These are phyloP conservation scores for Drosophila paranaensis DNA, from an alignment of 2,888 invertebrate genomes.

Conservation along the genomic window DNA sequence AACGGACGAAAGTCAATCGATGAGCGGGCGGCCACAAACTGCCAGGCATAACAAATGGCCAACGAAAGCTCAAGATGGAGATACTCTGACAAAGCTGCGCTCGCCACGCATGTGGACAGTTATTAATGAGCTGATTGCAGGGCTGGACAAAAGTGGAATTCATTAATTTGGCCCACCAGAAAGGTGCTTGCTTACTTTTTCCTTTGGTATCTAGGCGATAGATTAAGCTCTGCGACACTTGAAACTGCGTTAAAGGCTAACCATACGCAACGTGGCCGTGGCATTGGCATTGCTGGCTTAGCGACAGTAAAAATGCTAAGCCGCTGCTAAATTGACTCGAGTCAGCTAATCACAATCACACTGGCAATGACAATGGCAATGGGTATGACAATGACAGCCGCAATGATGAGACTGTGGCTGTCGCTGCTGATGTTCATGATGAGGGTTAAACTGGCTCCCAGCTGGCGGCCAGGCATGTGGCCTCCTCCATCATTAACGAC, in stretches of 20 bases:
- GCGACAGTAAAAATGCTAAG: slow-evolving; percentile 71
- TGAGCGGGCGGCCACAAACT: slow-evolving; percentile 47
- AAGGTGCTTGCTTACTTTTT: slow-evolving; percentile 1
- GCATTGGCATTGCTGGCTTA: slow-evolving; percentile 24
- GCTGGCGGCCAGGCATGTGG: slow-evolving; percentile 2
- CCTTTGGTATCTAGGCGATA: slow-evolving; percentile 24
- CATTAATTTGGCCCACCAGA: slow-evolving; percentile 64
- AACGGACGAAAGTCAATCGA: slow-evolving; percentile 61
- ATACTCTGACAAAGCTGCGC: slow-evolving; percentile 33
- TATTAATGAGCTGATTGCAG: slow-evolving; percentile 65
- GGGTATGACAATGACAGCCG: slow-evolving; percentile 22
- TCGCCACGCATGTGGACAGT: slow-evolving; percentile 74
- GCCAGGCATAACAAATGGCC: slow-evolving; percentile 66
- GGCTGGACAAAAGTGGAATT: slow-evolving; percentile 53
- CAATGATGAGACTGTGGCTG: slow-evolving; percentile 16
- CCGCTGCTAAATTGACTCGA: slow-evolving; percentile 68
- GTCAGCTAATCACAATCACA: slow-evolving; percentile 53
- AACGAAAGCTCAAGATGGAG: slow-evolving; percentile 31
- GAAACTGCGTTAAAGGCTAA: slow-evolving; percentile 67
- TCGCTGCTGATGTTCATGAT: slow-evolving; percentile 11
- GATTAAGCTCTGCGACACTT: slow-evolving; percentile 46
- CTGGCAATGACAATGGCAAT: slow-evolving; percentile 26
- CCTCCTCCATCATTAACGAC: slow-evolving; percentile 55
- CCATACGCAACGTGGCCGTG: slow-evolving; percentile 64
- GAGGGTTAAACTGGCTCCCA: slow-evolving; percentile 11